Conservation (phyloP, 2,113 vertebrate species). For the Ahaetulla prasina region DNA sequence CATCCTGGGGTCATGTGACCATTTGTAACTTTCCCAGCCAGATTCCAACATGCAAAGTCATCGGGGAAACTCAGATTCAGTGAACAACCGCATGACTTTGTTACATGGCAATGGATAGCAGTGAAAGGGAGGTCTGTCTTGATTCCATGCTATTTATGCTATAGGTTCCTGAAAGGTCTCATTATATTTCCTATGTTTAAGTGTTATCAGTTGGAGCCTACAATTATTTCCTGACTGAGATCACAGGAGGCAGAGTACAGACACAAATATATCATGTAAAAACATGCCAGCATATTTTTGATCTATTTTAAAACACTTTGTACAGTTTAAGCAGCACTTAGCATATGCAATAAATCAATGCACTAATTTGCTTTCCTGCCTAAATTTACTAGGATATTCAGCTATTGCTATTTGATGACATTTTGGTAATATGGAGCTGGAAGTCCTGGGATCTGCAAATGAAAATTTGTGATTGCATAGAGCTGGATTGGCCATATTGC, state of each 20-base stretch:
- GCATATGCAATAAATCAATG: neutral
- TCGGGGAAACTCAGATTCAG: neutral
- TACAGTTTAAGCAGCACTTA: neutral
- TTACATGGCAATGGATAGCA: neutral
- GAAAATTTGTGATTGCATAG: neutral
- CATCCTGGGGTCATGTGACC: neutral
- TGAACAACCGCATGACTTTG: neutral
- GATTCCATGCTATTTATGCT: neutral
- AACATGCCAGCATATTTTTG: neutral
- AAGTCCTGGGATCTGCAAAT: neutral
- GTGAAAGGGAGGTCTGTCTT: neutral
- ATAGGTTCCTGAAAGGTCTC: neutral
- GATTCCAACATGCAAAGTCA: neutral
- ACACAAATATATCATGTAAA: neutral
- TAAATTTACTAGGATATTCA: neutral
- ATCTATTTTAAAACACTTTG: neutral
- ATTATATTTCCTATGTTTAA: neutral
- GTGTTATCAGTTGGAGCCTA: neutral
- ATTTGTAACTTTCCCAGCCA: neutral
- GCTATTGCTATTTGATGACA: neutral
- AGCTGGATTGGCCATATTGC: neutral
- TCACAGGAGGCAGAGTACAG: neutral
- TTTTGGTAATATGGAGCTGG: neutral
- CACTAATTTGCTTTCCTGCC: neutral
- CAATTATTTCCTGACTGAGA: neutral